Evolutionary conservation across 35 echinoderm and acorn worm species (phyloP).

Genomic region (Lytechinus variegatus): DNA sequence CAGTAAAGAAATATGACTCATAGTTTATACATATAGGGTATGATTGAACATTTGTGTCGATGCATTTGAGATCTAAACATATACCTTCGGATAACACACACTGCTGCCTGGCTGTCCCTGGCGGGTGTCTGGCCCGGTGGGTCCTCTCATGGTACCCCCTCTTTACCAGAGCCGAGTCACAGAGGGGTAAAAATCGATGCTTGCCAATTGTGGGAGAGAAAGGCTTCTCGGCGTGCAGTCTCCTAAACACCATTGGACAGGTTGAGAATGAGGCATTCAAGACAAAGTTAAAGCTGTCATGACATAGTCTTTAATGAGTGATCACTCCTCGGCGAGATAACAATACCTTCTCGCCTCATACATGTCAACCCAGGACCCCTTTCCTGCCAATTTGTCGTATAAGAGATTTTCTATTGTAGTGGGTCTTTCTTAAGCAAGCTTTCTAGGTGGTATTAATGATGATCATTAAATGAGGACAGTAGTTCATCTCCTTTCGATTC

Average conservation of each 20-base stretch:
- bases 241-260: background rate
- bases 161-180: background rate
- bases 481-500: background rate
- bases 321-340: background rate
- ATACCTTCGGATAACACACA: background rate
- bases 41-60: too few relatives aligned
- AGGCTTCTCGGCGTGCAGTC: background rate
- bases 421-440: background rate
- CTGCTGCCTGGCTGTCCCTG: background rate
- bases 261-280: background rate
- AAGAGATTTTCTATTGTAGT: background rate
- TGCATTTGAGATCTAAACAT: background rate
- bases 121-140: background rate
- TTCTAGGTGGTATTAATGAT: conserved; percentile 2
- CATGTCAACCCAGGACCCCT: background rate
- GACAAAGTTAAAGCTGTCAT: conserved; percentile 12
- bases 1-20: background rate
- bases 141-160: background rate
- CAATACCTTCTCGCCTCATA: background rate
- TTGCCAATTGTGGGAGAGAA: background rate
- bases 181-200: background rate
- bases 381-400: conserved; percentile 11
- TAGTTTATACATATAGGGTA: background rate
- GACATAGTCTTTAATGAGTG: background rate
- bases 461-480: conserved; percentile 13